Percentiles rank a stretch among this genome's conserved stretches.
Evolutionary conservation across 2,888 invertebrate species (phyloP).

Genomic region (Zootermopsis nevadensis): DNA sequence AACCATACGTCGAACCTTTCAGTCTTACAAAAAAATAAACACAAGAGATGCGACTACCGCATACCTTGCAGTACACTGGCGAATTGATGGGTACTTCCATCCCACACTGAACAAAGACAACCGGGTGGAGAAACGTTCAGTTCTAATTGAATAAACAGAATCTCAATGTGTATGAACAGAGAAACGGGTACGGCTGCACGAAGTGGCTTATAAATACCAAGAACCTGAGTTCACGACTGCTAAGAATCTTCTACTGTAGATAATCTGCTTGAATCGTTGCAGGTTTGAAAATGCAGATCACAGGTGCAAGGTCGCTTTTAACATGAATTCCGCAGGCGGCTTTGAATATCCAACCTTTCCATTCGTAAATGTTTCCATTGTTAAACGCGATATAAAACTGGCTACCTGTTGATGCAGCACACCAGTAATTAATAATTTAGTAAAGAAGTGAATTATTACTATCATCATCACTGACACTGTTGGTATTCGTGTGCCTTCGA

Average conservation of each 20-base stretch:
- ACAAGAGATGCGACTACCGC: no score
- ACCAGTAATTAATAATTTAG: no score
- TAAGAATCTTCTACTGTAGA: no score
- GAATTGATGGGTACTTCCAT: background rate
- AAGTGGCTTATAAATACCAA: background rate
- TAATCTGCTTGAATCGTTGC: conserved; percentile 22
- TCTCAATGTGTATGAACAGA: background rate
- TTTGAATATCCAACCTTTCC: background rate
- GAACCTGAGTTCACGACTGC: conserved; percentile 8
- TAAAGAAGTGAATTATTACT: no score
- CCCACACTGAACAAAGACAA: background rate
- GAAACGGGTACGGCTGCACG: background rate
- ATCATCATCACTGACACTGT: no score
- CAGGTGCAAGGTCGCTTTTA: conserved; percentile 14
- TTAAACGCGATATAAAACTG: background rate
- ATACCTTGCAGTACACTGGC: background rate
- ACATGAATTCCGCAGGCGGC: conserved; percentile 9
- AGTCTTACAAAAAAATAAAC: background rate
- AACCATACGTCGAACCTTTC: no score
- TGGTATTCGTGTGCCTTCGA: no score
- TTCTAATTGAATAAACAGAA: background rate
- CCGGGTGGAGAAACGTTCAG: background rate
- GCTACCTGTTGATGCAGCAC: background rate
- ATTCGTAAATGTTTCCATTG: background rate
- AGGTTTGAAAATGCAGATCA: conserved; percentile 10